These are phyloP conservation scores for Menidia menidia DNA, from an alignment of 2,797 vertebrate species.

Conservation along the genomic window DNA sequence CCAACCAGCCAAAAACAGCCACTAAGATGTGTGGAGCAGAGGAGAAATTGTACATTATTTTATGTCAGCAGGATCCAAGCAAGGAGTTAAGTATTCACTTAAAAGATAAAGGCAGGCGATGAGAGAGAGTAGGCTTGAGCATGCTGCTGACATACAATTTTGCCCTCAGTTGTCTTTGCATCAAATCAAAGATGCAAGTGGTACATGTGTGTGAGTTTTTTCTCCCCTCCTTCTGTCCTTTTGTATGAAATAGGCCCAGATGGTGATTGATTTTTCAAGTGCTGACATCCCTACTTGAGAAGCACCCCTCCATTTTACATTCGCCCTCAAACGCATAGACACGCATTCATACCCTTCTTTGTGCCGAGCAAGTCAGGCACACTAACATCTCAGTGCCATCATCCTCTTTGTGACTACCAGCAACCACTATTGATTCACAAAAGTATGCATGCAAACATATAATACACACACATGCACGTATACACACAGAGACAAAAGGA, in stretches of 20 bases:
- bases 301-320: slow-evolving; percentile 86
- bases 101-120: slow-evolving; percentile 59
- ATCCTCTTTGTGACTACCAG: slow-evolving; percentile 89
- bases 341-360: slow-evolving; percentile 82
- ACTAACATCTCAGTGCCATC: slow-evolving; percentile 95
- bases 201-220: slow-evolving; percentile 61
- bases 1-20: slow-evolving; percentile 51
- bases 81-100: slow-evolving; percentile 69
- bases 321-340: slow-evolving; percentile 49
- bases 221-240: slow-evolving; percentile 78
- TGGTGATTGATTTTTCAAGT: slow-evolving; percentile 99
- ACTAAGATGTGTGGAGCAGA: slow-evolving; percentile 47
- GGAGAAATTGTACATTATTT: slow-evolving; percentile 64
- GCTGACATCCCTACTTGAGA: slow-evolving; percentile 99
- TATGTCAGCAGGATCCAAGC: slow-evolving; percentile 62
- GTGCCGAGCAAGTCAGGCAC: slow-evolving; percentile 96
- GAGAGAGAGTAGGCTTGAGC: slow-evolving; percentile 39
- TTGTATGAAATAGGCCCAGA: slow-evolving; percentile 95
- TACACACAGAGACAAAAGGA: slow-evolving; percentile 23
- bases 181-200: slow-evolving; percentile 73
- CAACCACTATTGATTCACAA: slow-evolving; percentile 95
- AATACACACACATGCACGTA: slow-evolving; percentile 41
- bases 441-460: slow-evolving; percentile 79
- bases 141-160: slow-evolving; percentile 52
- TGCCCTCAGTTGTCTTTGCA: slow-evolving; percentile 75